phyloP scores from a whole-genome alignment of 2,888 invertebrate genomes.

The Plebejus anna region DNA sequence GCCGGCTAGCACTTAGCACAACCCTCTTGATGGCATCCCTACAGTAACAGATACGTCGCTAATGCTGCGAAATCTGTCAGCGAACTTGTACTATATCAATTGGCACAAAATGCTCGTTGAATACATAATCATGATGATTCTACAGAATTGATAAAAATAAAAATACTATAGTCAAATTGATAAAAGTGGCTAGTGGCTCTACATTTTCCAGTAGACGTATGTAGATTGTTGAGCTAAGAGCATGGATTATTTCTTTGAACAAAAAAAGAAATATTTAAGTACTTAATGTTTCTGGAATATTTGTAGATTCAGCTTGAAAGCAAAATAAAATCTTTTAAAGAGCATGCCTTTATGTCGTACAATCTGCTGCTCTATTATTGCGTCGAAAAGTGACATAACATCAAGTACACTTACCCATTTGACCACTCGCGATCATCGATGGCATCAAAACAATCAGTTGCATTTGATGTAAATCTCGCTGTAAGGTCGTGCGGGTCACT shows the following conservation, averaged over 20 bases:
- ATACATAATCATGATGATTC: too few relatives aligned
- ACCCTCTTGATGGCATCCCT: conserved; percentile 48
- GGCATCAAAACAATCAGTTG: conserved; percentile 18
- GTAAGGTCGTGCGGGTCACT: conserved; percentile 66
- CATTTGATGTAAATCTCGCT: conserved; percentile 58
- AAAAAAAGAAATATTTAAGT: too few relatives aligned
- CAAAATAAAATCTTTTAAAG: neutral
- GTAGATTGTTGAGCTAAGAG: too few relatives aligned
- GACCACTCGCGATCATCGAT: neutral
- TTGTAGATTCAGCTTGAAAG: neutral
- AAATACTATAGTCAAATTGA: neutral
- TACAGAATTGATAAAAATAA: too few relatives aligned
- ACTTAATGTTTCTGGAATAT: neutral
- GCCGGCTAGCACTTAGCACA: conserved; percentile 71
- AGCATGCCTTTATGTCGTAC: neutral
- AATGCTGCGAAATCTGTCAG: conserved; percentile 40
- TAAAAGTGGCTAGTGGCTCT: too few relatives aligned
- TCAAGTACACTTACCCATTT: neutral
- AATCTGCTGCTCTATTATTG: neutral
- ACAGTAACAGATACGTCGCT: conserved; percentile 43
- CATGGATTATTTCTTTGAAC: too few relatives aligned
- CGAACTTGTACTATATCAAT: conserved; percentile 30
- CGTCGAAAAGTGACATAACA: neutral
- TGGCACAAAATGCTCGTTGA: neutral
- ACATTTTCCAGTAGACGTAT: too few relatives aligned